phyloP scores from a whole-genome alignment of 2,888 invertebrate species.

The Hypercompe scribonia region DNA sequence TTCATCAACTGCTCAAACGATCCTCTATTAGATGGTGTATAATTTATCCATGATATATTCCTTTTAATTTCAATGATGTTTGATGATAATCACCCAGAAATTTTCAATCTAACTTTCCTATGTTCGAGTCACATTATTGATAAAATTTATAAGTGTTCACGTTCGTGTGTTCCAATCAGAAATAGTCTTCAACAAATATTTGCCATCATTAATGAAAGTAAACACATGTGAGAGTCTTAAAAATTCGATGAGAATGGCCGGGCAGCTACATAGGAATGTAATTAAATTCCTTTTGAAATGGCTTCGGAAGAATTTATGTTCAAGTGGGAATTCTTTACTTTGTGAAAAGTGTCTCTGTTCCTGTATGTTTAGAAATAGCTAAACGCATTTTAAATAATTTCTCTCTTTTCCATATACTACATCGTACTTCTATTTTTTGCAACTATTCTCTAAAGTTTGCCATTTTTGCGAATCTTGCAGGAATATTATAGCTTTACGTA shows the following conservation, averaged over 20 bases:
- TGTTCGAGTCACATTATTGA: too few relatives aligned
- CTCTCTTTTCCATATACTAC: background rate
- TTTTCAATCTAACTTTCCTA: too few relatives aligned
- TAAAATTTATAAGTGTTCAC: too few relatives aligned
- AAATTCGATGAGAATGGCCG: background rate
- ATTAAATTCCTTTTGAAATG: background rate
- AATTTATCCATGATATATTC: too few relatives aligned
- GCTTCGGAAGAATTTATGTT: background rate
- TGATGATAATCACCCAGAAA: too few relatives aligned
- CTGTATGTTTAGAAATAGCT: background rate
- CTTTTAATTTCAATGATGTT: too few relatives aligned
- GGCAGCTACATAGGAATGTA: background rate
- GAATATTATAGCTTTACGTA: conserved; percentile 29
- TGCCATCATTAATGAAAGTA: background rate
- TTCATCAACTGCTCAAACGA: too few relatives aligned
- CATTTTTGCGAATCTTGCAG: background rate
- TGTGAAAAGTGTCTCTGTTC: background rate
- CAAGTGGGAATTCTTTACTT: background rate
- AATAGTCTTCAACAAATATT: background rate
- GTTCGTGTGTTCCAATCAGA: too few relatives aligned
- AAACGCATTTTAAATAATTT: background rate
- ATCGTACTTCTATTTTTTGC: background rate
- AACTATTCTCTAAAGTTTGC: background rate
- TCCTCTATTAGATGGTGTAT: too few relatives aligned
- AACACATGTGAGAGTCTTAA: background rate